A percentile compares a stretch with the other conserved stretches of the same genome.
These are phyloP conservation scores for Lycaon pictus DNA, from an alignment of 2,113 vertebrate species.

Conservation along the genomic window DNA sequence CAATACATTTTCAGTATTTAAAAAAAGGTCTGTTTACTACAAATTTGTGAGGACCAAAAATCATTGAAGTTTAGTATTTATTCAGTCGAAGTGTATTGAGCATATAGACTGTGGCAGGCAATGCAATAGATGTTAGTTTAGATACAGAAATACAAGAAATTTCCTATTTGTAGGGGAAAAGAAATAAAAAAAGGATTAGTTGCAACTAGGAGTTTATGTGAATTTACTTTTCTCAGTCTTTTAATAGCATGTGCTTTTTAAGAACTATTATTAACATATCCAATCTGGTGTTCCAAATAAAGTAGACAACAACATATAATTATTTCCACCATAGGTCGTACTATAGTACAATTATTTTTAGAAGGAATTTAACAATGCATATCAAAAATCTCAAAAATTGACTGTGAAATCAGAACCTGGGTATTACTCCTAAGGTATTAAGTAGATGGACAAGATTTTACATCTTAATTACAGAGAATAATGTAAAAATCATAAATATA, in stretches of 20 bases:
- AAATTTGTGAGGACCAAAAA: neutral
- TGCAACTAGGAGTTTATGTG: neutral
- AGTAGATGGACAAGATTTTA: neutral
- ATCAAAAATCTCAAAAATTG: conserved; percentile 26
- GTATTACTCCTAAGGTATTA: neutral
- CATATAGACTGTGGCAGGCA: neutral
- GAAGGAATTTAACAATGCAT: conserved; percentile 64
- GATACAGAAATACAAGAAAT: neutral
- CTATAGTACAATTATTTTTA: conserved; percentile 66
- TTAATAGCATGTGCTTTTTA: conserved; percentile 59
- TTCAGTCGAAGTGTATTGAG: neutral
- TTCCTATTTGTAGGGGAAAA: neutral
- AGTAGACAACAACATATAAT: conserved; percentile 70
- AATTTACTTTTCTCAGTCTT: conserved; percentile 64
- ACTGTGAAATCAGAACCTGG: neutral
- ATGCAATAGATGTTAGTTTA: neutral
- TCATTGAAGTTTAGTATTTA: neutral
- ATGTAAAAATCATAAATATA: neutral
- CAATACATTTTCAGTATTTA: neutral
- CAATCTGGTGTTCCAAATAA: conserved; percentile 75
- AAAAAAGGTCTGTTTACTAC: neutral
- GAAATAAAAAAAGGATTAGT: neutral
- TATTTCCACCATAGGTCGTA: conserved; percentile 71
- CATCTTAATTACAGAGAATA: neutral
- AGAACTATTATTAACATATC: conserved; percentile 75